Base-by-base conservation (phyloP, 2,888 invertebrate species). In the Drosophila greeni region DNA sequence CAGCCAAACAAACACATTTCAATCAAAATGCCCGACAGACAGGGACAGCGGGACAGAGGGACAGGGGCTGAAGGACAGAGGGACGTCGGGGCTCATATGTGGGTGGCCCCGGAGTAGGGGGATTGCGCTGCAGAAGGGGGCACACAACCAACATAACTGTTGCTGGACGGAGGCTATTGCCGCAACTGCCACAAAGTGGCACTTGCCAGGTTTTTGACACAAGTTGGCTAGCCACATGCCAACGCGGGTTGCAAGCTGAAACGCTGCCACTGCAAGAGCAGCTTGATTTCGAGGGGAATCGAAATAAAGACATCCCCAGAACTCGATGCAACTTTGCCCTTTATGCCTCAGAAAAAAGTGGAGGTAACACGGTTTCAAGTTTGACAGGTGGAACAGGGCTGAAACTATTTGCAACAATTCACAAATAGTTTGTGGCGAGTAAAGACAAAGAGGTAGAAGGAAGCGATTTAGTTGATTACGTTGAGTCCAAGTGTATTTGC, bases 1-100 rank as follows among this genome's bases (percentile, higher is more conserved):
- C 77, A 77, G 75, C 69, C 74, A 72, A 81, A 77, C 78, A 81
- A 83, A 81, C 83, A 81, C 81, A 83, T 83, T 81, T 81, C 81
- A 81, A 83, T 83, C 83, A 78, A 76, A 83, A 72, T 69, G 75
- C 60, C 68, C 70, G 74, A 76, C 80, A 68, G 72, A 56, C 51
- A 42, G 61, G 75, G 56, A 61, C 23, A 24, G 24, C 7, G 7
- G 24, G 54, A 59, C 40, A 24, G 23, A 18, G 5, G 20, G 53
- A 61, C 20, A 3, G 40, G 14, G 20, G n/a, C 23, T 29, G 18
- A 33, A 61, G 75, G 58, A 57, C 48, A 43, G 43, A n/a, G n/a
- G 26, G 18, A 7, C 29, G 8, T 11, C 8, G 40, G 34, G 68
- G 65, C 60, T 73, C 62, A 26, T 23, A 72, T 78, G 81, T 73